These are phyloP conservation scores for Drosophila histrio DNA, from an alignment of 2,888 invertebrate genomes.

Conservation along the genomic window DNA sequence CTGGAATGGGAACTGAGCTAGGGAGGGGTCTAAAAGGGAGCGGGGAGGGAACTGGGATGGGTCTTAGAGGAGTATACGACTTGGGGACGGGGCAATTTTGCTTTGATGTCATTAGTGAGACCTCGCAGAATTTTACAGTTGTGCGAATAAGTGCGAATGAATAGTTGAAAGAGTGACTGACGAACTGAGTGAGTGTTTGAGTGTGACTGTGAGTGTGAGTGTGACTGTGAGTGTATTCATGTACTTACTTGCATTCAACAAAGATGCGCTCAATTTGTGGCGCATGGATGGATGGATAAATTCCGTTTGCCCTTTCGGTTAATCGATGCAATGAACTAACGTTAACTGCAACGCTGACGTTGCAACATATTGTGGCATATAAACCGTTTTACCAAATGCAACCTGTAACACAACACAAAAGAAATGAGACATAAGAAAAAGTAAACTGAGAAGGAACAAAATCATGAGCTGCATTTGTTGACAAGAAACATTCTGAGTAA, in stretches of 20 bases:
- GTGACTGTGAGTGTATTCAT: neutral
- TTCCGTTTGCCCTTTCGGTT: constrained; percentile 46
- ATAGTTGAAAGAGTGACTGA: neutral
- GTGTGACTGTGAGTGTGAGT: neutral
- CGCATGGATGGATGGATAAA: neutral
- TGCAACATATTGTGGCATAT: constrained; percentile 24
- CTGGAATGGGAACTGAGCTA: neutral
- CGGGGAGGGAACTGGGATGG: neutral
- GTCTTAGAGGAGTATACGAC: too few species aligned
- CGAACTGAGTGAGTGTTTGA: neutral
- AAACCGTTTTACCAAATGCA: constrained; percentile 33
- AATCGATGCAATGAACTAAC: constrained; percentile 41
- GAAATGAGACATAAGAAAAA: neutral
- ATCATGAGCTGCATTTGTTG: neutral
- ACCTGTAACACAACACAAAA: constrained; percentile 22
- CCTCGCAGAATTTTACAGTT: constrained; percentile 48
- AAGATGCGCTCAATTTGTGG: constrained; percentile 20
- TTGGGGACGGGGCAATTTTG: constrained; percentile 13
- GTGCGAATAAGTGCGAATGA: constrained; percentile 21
- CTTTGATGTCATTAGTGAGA: constrained; percentile 54
- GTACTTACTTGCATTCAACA: neutral
- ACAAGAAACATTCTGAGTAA: constrained; percentile 2
- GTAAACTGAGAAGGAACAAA: neutral
- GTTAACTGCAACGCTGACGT: constrained; percentile 40
- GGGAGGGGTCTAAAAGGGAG: neutral